phyloP scores from a whole-genome alignment of 1,140 invertebrate species.

The Lysiphlebus fabarum region DNA sequence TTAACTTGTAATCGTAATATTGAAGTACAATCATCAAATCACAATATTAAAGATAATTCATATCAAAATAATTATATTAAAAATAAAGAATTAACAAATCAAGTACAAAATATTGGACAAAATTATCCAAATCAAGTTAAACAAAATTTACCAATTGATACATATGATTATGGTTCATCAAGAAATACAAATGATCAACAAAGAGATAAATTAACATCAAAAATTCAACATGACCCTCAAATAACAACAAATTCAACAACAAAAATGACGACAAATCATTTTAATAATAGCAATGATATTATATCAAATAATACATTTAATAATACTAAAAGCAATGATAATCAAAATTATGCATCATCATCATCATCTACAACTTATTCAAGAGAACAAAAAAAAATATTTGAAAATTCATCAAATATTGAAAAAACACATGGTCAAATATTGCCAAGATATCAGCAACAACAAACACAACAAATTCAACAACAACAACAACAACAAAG shows the following conservation, averaged over 20 bases:
- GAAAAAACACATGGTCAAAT: conserved; percentile 29
- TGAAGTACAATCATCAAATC: neutral
- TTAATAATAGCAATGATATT: conserved; percentile 31
- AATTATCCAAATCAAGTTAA: conserved; percentile 30
- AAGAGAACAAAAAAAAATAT: conserved; percentile 34
- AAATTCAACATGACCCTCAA: conserved; percentile 5
- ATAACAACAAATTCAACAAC: conserved; percentile 34
- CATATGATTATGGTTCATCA: conserved; percentile 28
- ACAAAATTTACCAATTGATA: conserved; percentile 24
- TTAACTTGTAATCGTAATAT: neutral
- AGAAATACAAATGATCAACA: conserved; percentile 25
- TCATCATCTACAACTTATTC: conserved; percentile 29
- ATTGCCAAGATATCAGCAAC: conserved; percentile 24
- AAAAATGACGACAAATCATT: conserved; percentile 37
- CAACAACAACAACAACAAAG: conserved; percentile 31
- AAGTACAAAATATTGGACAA: neutral
- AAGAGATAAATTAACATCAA: conserved; percentile 22
- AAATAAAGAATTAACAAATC: conserved; percentile 11
- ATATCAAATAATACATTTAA: no score
- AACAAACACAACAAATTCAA: conserved; percentile 11
- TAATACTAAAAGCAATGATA: conserved; percentile 15
- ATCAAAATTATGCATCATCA: conserved; percentile 19
- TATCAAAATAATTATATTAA: conserved; percentile 14
- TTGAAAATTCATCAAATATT: conserved; percentile 23
- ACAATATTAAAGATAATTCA: no score